Conservation (phyloP, 2,888 invertebrate species). For the Eristalinus sepulchralis region DNA sequence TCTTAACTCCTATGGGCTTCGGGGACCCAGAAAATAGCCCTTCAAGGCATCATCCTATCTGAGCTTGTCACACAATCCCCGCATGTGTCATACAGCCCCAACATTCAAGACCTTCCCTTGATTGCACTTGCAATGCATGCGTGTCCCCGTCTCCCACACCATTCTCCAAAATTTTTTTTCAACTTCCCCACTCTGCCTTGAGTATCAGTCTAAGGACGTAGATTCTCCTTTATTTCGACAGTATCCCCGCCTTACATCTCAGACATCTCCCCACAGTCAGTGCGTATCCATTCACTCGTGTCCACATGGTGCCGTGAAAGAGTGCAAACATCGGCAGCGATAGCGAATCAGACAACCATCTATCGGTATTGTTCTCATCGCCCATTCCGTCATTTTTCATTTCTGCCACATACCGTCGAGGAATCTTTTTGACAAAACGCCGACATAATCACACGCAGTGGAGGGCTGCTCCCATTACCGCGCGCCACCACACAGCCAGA, state of each 20-base stretch:
- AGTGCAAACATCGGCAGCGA: background rate
- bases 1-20: too few relatives aligned
- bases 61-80: too few relatives aligned
- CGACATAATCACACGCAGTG: conserved; percentile 41
- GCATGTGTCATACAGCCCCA: too few relatives aligned
- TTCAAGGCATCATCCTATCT: too few relatives aligned
- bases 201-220: background rate
- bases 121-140: too few relatives aligned
- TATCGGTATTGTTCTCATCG: conserved; percentile 40
- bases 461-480: conserved; percentile 30
- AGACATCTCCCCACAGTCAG: background rate
- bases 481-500: conserved; percentile 13
- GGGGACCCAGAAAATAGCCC: too few relatives aligned
- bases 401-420: conserved; percentile 41
- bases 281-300: background rate
- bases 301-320: background rate
- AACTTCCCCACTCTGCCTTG: background rate
- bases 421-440: conserved; percentile 69
- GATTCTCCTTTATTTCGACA: background rate
- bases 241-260: background rate
- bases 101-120: too few relatives aligned
- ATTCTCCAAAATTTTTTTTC: too few relatives aligned
- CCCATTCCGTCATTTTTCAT: conserved; percentile 46
- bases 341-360: conserved; percentile 26
- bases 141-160: too few relatives aligned